Conservation (phyloP, 2,888 invertebrate species). For the Crossocerus cetratus region DNA sequence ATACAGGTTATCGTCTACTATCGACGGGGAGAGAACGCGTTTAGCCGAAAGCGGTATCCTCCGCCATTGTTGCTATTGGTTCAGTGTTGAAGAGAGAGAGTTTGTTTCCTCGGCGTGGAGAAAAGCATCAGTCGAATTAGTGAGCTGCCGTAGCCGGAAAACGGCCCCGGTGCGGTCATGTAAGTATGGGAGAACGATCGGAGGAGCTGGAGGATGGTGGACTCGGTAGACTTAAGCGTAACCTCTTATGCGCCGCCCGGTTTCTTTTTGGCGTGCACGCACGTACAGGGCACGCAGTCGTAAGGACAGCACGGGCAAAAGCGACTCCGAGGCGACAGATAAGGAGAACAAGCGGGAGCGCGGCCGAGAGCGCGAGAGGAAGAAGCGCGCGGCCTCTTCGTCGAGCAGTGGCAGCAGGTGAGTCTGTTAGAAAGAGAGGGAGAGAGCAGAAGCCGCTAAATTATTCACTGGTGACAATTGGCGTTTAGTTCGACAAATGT, state of each 20-base stretch:
- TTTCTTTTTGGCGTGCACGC: slow-evolving; percentile 19
- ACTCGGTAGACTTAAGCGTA: slow-evolving; percentile 15
- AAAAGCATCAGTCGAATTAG: background rate
- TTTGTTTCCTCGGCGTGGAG: slow-evolving; percentile 15
- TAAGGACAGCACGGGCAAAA: slow-evolving; percentile 78
- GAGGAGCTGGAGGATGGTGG: background rate
- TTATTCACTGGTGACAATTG: slow-evolving; percentile 23
- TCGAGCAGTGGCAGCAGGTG: slow-evolving; percentile 90
- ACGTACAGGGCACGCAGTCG: slow-evolving; percentile 85
- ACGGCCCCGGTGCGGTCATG: slow-evolving; percentile 29
- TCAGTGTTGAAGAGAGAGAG: slow-evolving; percentile 24
- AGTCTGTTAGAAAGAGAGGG: background rate
- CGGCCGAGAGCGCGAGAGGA: slow-evolving; percentile 80
- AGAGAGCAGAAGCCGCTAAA: background rate
- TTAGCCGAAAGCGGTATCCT: slow-evolving; percentile 31
- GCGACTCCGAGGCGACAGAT: slow-evolving; percentile 82
- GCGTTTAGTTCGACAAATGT: background rate
- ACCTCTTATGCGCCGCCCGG: slow-evolving; percentile 27
- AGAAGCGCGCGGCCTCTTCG: slow-evolving; percentile 86
- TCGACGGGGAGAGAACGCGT: too few relatives aligned
- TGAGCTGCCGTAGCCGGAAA: slow-evolving; percentile 4
- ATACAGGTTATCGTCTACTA: too few relatives aligned
- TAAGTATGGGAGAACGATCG: slow-evolving; percentile 27
- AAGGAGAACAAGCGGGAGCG: slow-evolving; percentile 86
- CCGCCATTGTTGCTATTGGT: slow-evolving; percentile 49